Conservation (phyloP, 2,797 vertebrate species). For the Lates japonicus region DNA sequence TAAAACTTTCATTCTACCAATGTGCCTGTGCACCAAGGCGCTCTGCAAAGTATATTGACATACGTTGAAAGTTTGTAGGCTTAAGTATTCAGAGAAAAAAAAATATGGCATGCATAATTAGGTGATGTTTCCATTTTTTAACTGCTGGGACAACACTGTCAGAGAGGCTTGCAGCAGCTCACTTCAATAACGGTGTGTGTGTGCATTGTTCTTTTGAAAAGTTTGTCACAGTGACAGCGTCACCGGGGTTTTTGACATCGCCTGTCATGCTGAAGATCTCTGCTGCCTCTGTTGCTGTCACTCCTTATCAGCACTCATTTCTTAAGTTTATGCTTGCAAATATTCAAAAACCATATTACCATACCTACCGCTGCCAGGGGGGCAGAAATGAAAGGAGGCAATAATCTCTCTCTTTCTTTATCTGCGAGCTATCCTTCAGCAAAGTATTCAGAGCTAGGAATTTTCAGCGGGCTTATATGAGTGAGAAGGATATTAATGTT, state of each 20-base stretch:
- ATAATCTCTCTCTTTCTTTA: conserved; percentile 88
- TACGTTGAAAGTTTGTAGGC: conserved; percentile 82
- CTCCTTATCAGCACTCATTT: conserved; percentile 88
- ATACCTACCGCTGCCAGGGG: conserved; percentile 84
- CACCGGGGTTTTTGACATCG: conserved; percentile 87
- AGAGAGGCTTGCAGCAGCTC: conserved; percentile 80
- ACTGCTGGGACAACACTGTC: conserved; percentile 82
- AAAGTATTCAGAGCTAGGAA: conserved; percentile 82
- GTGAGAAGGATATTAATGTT: conserved; percentile 89
- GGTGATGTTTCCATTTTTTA: conserved; percentile 80
- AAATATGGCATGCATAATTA: conserved; percentile 80
- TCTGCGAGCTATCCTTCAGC: conserved; percentile 89
- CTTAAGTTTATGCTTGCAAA: conserved; percentile 88
- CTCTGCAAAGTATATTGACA: conserved; percentile 75
- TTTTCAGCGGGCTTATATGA: conserved; percentile 84
- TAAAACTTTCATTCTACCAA: conserved; percentile 35
- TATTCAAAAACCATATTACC: conserved; percentile 87
- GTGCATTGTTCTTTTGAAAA: conserved; percentile 87
- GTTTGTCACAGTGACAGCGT: conserved; percentile 89
- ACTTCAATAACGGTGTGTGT: conserved; percentile 80
- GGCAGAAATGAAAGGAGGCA: conserved; percentile 86
- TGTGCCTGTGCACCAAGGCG: conserved; percentile 17
- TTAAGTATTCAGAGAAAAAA: conserved; percentile 65
- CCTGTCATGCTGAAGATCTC: conserved; percentile 88
- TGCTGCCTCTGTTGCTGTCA: conserved; percentile 87